Base-by-base conservation (phyloP, 92 coral and sea anemone species). In the Chrysogorgia sp. region DNA sequence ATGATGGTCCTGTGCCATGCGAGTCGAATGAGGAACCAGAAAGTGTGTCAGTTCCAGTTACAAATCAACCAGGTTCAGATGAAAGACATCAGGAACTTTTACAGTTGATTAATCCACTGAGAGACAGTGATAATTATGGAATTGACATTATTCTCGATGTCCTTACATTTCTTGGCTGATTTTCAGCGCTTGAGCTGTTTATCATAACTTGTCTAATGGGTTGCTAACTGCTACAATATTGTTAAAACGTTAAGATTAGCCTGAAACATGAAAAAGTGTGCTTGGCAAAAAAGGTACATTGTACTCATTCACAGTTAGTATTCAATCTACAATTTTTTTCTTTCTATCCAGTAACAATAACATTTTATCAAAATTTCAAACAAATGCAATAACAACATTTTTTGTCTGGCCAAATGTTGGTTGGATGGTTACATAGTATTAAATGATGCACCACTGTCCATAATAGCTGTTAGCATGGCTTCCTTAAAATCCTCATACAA, bases 1-100 rank as follows among this genome's bases (percentile, higher is more conserved):
- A 56, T 30, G 79, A 84, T 77, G 87, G 77, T 6, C 87, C 83
- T 26, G 59, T 84, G 29, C 75, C 83, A 67, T 82, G 68, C 34
- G 86, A 69, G 41, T 67, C 56, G 35, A 67, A 66, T 84, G 71
- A 74, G 50, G 48, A 30, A 64, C 32, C 52, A n/a, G 76, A 65
- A 28, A 40, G 66, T 67, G 65, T 53, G 24, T 37, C 37, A 30
- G 83, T 77, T 84, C 49, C 86, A n/a, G 63, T 64, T 34, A 58
- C 87, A 71, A 43, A 65, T 63, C 41, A 43, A 76, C 74, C 66
- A 14, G 33, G 34, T 3, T 83, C 87, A 83, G 45, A 62, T 20
- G 75, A 67, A 67, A 67, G 75, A 2, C 33, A 67, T 61, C 76
- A 75, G 40, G 82, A n/a, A n/a, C n/a, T n/a, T n/a, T n/a, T n/a